Percentiles rank a stretch among this genome's conserved stretches.
These are phyloP conservation scores for Phalacrocorax pelagicus DNA, from an alignment of 2,113 vertebrate species.

Conservation along the genomic window DNA sequence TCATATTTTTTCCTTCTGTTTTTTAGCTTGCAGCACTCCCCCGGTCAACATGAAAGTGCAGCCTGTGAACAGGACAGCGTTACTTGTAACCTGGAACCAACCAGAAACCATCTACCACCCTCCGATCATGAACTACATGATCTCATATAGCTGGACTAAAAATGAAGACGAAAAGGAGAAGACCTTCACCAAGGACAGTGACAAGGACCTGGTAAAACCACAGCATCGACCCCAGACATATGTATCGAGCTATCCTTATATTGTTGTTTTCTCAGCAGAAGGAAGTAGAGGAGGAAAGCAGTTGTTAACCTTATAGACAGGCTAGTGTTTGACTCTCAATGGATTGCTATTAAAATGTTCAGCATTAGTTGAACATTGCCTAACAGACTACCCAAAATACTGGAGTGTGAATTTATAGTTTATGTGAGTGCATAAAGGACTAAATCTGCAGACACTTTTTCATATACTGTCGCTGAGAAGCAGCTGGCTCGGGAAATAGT, in stretches of 20 bases:
- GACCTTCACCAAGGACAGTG: constrained; percentile 90
- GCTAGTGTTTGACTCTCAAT: not conserved
- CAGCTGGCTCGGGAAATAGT: constrained; percentile 2
- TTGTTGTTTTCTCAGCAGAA: not conserved
- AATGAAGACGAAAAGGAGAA: constrained; percentile 95
- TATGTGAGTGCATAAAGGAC: not conserved
- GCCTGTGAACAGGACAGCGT: constrained; percentile 87
- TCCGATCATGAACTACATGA: constrained; percentile 93
- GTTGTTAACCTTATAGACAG: not conserved
- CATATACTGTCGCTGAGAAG: not conserved
- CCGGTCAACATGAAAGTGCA: constrained; percentile 97
- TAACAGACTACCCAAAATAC: not conserved
- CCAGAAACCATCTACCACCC: constrained; percentile 92
- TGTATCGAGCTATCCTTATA: not conserved
- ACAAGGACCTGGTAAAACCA: constrained; percentile 90
- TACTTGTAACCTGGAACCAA: constrained; percentile 91
- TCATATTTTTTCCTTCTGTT: not conserved
- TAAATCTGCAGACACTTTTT: not conserved
- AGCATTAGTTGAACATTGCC: not conserved
- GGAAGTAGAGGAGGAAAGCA: not conserved
- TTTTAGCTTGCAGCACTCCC: constrained; percentile 91
- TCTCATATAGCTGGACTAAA: constrained; percentile 97
- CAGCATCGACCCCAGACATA: not conserved
- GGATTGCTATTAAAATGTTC: not conserved
- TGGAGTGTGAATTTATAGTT: constrained; percentile 5